Evolutionary conservation across 2,888 invertebrate species (phyloP), one percentile per base, ranked within the genome.

Genomic region (Margaritifera margaritifera): DNA sequence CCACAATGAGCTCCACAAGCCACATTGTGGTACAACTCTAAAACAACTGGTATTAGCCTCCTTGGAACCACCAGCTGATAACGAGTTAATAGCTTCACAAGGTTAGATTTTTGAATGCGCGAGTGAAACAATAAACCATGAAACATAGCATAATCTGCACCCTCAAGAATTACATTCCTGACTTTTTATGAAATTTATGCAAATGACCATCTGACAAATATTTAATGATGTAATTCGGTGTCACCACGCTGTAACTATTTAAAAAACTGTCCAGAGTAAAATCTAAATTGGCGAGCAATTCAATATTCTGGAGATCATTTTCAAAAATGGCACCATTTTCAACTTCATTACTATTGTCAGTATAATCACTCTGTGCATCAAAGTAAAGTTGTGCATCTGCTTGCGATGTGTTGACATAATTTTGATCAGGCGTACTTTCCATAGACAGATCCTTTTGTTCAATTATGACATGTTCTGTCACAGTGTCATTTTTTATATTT

Each of bases 1-100:
- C 71, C 73, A 63, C 69, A 66, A 68, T 76, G 73, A 27, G 60
- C 76, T 20, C 54, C 65, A 19, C 69, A 18, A 15, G 71, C 67
- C 2, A 63, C 61, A 27, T 71, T 70, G 51, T 73, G 72, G 52
- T 55, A 71, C 50, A 71, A 31, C 15, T 71, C 8, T 8, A 73
- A 50, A 11, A 71, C 64, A 19, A 59, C 53, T 27, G n/a, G 60
- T 22, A 67, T 61, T n/a, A 63, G 50, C 19, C 56, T 53, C 42
- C 69, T n/a, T 51, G 69, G 70, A 6, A 72, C 19, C 18, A 72
- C 68, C n/a, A 68, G 22, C 58, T 75, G 70, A 50, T 59, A 70
- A 0, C 68, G n/a, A n/a, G n/a, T n/a, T n/a, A n/a, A n/a, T n/a
- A n/a, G n/a, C n/a, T n/a, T n/a, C n/a, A n/a, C n/a, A n/a, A n/a